Conservation (phyloP, 2,888 invertebrate species). For the Plebejus melissa region DNA sequence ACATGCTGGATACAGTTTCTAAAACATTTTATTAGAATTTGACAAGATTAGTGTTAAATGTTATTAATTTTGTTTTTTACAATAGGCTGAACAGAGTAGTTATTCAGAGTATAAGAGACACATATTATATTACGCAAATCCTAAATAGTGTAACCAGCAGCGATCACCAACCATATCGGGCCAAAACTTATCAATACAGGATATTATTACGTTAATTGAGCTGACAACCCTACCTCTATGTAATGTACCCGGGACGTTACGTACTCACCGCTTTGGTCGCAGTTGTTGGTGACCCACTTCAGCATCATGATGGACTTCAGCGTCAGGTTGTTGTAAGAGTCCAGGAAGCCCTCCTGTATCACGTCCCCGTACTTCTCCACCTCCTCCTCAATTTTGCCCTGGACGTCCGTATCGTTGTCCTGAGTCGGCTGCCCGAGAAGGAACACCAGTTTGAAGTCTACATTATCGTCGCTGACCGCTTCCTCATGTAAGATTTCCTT, state of each 20-base stretch:
- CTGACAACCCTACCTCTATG: background rate
- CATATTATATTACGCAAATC: too few relatives aligned
- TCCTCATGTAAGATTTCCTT: conserved; percentile 38
- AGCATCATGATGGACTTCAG: conserved; percentile 91
- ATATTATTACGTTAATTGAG: too few relatives aligned
- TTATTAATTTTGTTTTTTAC: too few relatives aligned
- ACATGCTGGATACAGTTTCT: too few relatives aligned
- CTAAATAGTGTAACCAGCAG: too few relatives aligned
- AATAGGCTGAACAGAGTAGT: too few relatives aligned
- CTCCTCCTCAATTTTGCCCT: conserved; percentile 83
- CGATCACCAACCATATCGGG: too few relatives aligned
- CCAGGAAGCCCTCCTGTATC: conserved; percentile 89
- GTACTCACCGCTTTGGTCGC: conserved; percentile 73
- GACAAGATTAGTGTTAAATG: too few relatives aligned
- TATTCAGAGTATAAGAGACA: too few relatives aligned
- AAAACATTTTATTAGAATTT: too few relatives aligned
- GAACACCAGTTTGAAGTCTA: conserved; percentile 63
- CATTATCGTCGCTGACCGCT: conserved; percentile 35
- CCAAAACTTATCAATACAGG: background rate
- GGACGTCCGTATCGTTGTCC: conserved; percentile 76
- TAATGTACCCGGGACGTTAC: background rate
- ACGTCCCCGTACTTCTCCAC: conserved; percentile 84
- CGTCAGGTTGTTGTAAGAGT: conserved; percentile 92
- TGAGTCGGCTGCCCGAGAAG: conserved; percentile 82
- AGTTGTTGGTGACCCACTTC: conserved; percentile 87